Evolutionary conservation across 1,140 invertebrate genomes (phyloP), one percentile per base, ranked within the genome.

Genomic region (Hetaerina americana): DNA sequence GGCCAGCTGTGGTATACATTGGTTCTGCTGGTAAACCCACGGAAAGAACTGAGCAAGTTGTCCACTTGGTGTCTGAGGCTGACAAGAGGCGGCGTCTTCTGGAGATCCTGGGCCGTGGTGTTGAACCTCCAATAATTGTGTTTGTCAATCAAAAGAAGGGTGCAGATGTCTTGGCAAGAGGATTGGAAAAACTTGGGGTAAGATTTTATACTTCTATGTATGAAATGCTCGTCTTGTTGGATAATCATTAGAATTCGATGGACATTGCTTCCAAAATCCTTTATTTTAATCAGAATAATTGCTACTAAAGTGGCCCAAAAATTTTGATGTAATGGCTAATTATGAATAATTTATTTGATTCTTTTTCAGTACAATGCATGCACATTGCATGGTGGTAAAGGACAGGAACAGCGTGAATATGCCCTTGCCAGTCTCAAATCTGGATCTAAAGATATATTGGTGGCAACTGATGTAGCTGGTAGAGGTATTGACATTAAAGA

Each of bases 101-200:
- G 82, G 92, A 95, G 78, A 92, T 95, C 76, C 82, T 96, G 5
- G 90, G 90, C 73, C 85, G 90, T 72, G 92, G 93, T 8, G 89
- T 97, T 57, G 94, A 96, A 79, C 96, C 96, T 2, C 98, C 98
- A 0, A 92, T 99, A 70, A 99, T 99, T 77, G 99, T 99, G 77
- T 99, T 99, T 79, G 98, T 99, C 75, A 99, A 99, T 82, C 97
- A 99, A 83, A 99, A 99, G 88, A 99, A 99, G 83, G 97, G 97
- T 74, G 98, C 96, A 0, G 98, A 99, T 84, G 91, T 99, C 0
- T 83, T 99, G 79, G 96, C 96, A 31, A 96, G 96, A 82, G 94
- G 95, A 66, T 83, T 99, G 77, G 96, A 98, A 80, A 99, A 99
- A 84, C 87, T 99, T 75, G 95, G 96, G 12, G 88, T 90, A 82